These are phyloP conservation scores for Chauna torquata DNA, from an alignment of 2,113 vertebrate genomes.

Conservation along the genomic window DNA sequence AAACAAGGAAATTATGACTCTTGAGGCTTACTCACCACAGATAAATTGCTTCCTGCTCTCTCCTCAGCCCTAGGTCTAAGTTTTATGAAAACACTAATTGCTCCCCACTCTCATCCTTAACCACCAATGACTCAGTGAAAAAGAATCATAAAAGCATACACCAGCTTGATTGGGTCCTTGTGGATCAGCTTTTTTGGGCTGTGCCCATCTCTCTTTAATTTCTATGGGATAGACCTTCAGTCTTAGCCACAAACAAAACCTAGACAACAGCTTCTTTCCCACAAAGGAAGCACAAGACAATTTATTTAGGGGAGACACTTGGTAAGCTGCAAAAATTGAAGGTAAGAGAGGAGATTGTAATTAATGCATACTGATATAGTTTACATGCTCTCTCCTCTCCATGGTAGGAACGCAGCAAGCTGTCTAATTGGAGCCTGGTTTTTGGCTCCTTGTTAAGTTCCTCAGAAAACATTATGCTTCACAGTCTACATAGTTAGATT, in stretches of 20 bases:
- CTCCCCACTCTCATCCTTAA: background rate
- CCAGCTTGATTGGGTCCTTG: background rate
- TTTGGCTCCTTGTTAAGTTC: conserved; percentile 2
- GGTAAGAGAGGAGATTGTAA: background rate
- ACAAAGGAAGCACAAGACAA: background rate
- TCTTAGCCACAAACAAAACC: background rate
- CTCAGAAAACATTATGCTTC: background rate
- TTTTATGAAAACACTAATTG: conserved; percentile 45
- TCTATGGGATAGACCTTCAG: background rate
- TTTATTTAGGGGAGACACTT: background rate
- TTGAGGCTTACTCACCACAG: conserved; percentile 48
- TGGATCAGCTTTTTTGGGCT: background rate
- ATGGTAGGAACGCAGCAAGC: conserved; percentile 15
- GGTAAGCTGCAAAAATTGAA: conserved; percentile 9
- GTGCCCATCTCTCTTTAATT: background rate
- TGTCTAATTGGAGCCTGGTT: conserved; percentile 18
- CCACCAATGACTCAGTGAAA: background rate
- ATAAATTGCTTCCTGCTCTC: conserved; percentile 42
- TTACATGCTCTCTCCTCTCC: conserved; percentile 45
- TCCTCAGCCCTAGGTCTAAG: conserved; percentile 16
- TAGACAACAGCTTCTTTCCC: background rate
- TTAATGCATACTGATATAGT: conserved; percentile 17
- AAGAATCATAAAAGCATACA: background rate
- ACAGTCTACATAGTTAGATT: conserved; percentile 12
- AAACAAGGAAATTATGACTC: conserved; percentile 48